These are phyloP conservation scores for Arrhopalites spinosus DNA, from an alignment of 2,888 invertebrate genomes.

Conservation along the genomic window DNA sequence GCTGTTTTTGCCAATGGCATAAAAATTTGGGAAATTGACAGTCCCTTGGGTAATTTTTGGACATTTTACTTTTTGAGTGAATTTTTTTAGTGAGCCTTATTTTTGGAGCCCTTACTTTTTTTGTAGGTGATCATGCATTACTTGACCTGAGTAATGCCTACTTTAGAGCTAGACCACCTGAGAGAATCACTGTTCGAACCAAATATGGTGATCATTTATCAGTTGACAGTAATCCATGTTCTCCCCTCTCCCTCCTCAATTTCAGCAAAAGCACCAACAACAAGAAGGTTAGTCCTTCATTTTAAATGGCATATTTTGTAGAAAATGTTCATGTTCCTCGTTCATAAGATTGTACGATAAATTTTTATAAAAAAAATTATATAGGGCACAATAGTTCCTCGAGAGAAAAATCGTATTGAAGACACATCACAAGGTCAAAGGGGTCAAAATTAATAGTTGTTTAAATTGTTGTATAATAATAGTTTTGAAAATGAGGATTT, in stretches of 20 bases:
- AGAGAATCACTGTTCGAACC: constrained; percentile 13
- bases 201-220: constrained; percentile 22
- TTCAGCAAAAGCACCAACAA: background rate
- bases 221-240: background rate
- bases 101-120: too few relatives aligned
- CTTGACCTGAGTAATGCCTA: constrained; percentile 14
- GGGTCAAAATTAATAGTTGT: too few relatives aligned
- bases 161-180: constrained; percentile 7
- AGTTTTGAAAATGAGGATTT: too few relatives aligned
- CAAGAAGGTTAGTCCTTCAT: background rate
- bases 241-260: constrained; percentile 2
- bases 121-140: constrained; percentile 20
- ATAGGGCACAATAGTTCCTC: too few relatives aligned
- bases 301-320: too few relatives aligned
- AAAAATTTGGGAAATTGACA: constrained; percentile 27
- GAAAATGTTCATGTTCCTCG: too few relatives aligned
- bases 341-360: too few relatives aligned
- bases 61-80: background rate
- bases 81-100: background rate
- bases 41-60: constrained; percentile 7
- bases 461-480: too few relatives aligned
- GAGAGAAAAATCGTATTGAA: too few relatives aligned
- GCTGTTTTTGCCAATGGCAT: constrained; percentile 3
- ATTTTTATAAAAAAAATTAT: too few relatives aligned
- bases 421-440: too few relatives aligned